Conservation (phyloP, 1,140 invertebrate species). For the Latrodectus geometricus region DNA sequence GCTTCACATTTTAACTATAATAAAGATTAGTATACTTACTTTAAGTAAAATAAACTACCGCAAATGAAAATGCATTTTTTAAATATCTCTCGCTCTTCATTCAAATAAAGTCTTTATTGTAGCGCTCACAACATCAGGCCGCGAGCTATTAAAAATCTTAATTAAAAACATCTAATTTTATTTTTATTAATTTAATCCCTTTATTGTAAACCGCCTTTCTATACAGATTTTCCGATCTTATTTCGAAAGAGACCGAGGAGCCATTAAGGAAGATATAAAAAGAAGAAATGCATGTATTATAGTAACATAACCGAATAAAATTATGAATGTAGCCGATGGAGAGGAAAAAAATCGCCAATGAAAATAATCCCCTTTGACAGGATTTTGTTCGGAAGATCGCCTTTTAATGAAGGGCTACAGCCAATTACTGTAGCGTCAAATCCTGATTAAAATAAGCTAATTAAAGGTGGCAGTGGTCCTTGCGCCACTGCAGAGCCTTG, state of each 20-base stretch:
- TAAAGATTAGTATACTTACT: no score
- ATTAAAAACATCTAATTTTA: background rate
- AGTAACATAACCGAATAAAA: background rate
- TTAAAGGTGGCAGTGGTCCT: conserved; percentile 45
- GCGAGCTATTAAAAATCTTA: background rate
- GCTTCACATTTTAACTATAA: no score
- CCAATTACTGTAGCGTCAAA: conserved; percentile 59
- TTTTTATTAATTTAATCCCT: background rate
- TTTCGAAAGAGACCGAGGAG: background rate
- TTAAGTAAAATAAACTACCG: no score
- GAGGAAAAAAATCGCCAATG: background rate
- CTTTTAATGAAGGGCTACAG: conserved; percentile 59
- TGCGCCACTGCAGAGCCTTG: conserved; percentile 50
- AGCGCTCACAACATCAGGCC: background rate
- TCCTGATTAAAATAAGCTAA: conserved; percentile 61
- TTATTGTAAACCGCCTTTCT: background rate
- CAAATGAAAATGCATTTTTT: no score
- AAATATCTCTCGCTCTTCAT: background rate
- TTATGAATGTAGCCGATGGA: conserved; percentile 4
- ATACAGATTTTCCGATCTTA: background rate
- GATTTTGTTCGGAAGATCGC: conserved; percentile 36
- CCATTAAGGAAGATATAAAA: background rate
- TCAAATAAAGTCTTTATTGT: background rate
- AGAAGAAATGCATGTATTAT: background rate
- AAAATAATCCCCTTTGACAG: conserved; percentile 52